Percentiles rank a stretch among this genome's conserved stretches.
These are phyloP conservation scores for Meganola albula DNA, from an alignment of 2,888 invertebrate species.

Conservation along the genomic window DNA sequence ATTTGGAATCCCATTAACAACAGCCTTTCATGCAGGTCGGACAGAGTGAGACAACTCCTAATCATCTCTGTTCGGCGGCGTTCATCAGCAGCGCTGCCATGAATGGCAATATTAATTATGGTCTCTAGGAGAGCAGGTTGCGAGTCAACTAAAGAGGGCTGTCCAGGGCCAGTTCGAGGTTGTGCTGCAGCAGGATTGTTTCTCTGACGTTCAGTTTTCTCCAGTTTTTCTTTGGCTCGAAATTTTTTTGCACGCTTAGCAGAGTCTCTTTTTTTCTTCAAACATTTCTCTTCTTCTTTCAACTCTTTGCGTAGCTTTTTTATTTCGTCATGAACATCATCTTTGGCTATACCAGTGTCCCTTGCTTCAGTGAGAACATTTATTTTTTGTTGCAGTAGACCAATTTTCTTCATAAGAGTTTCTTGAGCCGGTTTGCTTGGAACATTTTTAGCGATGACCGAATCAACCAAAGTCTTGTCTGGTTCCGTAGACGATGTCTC, in stretches of 20 bases:
- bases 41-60: slow-evolving; percentile 21
- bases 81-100: slow-evolving; percentile 22
- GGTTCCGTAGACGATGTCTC: slow-evolving; percentile 10
- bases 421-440: slow-evolving; percentile 14
- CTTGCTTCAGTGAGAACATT: slow-evolving; percentile 19
- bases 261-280: slow-evolving; percentile 16
- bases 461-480: slow-evolving; percentile 15
- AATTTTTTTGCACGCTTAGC: slow-evolving; percentile 19
- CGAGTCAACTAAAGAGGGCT: slow-evolving; percentile 12
- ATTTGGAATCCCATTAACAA: slow-evolving; percentile 20
- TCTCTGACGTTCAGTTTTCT: slow-evolving; percentile 16
- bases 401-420: slow-evolving; percentile 17
- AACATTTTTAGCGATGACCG: slow-evolving; percentile 18
- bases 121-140: slow-evolving; percentile 18
- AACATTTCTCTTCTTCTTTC: slow-evolving; percentile 19
- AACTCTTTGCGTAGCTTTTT: slow-evolving; percentile 16
- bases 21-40: slow-evolving; percentile 21
- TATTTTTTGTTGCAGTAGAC: slow-evolving; percentile 15
- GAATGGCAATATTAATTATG: slow-evolving; percentile 17
- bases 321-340: slow-evolving; percentile 16
- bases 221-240: slow-evolving; percentile 21
- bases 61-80: slow-evolving; percentile 22
- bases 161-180: slow-evolving; percentile 25
- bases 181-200: slow-evolving; percentile 16
- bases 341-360: slow-evolving; percentile 13